Evolutionary conservation across 64 coral and sea anemone genomes (phyloP), one percentile per base, ranked within the genome.

Genomic region (Orbicella faveolata): DNA sequence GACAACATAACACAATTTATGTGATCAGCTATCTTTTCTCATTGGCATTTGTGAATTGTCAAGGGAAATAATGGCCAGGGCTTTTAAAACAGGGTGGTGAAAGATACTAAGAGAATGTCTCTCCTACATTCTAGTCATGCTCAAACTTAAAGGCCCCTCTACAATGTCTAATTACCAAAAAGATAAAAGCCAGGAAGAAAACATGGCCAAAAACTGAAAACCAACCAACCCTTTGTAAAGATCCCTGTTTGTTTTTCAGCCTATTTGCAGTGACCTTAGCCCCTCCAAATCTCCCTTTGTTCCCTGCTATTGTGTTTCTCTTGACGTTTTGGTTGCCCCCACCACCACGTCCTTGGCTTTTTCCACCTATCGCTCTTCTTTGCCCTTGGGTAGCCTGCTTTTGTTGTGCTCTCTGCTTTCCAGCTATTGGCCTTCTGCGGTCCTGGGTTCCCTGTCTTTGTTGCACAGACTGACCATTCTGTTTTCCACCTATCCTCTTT

Each of bases 201-300:
- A 36, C 44, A 48, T 0, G 15, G 13, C 55, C 55, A 59, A 59
- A 59, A 59, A 12, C 11, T 59, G 15, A 44, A 37, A 51, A 79
- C 21, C 11, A 57, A 30, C 30, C 4, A 36, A 79, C 37, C 73
- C 77, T 79, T 37, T 92, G 75, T 18, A 79, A 6, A 53, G 36
- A 57, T 23, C 84, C 65, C 35, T 80, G 90, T 74, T 68, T 87
- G 66, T 80, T 87, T 41, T 80, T 92, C 35, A 92, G 83, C 52
- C 69, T 87, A 23, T 92, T 92, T 9, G 76, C 76, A 52, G 86
- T 16, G 14, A 87, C 90, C 66, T 53, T 79, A 20, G 83, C 54
- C 0, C 76, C 77, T 39, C 76, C 62, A 82, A 37, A 30, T 75
- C 66, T 81, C 77, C 73, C 82, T 63, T 62, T 54, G 57, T 76